Evolutionary conservation across 2,888 invertebrate genomes (phyloP).

Genomic region (Tetragonula carbonaria): DNA sequence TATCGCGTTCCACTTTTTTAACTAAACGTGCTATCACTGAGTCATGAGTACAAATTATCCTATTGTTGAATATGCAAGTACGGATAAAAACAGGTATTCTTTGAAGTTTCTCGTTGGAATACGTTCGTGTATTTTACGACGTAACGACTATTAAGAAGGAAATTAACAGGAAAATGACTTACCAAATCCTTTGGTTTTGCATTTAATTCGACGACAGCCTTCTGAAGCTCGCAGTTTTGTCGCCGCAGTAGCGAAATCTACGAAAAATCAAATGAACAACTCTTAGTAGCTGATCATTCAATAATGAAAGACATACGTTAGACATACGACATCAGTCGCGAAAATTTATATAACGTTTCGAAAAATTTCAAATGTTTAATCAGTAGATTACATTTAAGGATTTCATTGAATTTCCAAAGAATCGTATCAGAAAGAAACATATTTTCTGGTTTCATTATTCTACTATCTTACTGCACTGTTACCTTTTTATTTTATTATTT

Average conservation of each 20-base stretch:
- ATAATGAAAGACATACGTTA: no score
- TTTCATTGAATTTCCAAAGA: no score
- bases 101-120: not conserved
- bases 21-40: constrained; percentile 8
- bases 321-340: no score
- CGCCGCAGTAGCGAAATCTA: constrained; percentile 81
- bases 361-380: no score
- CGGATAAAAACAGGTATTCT: not conserved
- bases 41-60: not conserved
- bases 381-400: no score
- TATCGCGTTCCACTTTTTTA: constrained; percentile 20
- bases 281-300: not conserved
- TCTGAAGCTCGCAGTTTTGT: constrained; percentile 81
- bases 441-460: no score
- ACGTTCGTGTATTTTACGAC: no score
- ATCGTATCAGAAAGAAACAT: no score
- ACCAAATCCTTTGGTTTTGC: constrained; percentile 77
- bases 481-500: no score
- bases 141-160: not conserved
- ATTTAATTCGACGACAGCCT: constrained; percentile 78
- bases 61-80: constrained; percentile 18
- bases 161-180: constrained; percentile 59
- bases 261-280: constrained; percentile 31
- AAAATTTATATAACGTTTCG: no score
- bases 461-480: no score